These are phyloP conservation scores for Tyto alba DNA, from an alignment of 2,113 vertebrate species.

Conservation along the genomic window DNA sequence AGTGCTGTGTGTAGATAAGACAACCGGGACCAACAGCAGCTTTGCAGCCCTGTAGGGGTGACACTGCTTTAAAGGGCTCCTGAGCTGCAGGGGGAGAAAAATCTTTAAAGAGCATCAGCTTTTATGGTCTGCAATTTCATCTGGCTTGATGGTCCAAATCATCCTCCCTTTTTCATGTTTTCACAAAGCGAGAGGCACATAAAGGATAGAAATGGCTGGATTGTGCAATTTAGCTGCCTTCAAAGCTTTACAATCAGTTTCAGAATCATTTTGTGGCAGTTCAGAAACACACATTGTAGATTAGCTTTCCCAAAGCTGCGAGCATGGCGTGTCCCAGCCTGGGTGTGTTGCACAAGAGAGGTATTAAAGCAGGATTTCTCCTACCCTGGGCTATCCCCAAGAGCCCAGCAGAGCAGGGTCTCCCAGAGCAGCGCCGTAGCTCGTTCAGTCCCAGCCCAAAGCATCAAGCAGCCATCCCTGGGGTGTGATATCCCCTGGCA, in stretches of 20 bases:
- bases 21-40: background rate
- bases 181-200: conserved; percentile 53
- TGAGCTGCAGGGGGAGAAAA: background rate
- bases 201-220: conserved; percentile 57
- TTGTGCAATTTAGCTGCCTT: conserved; percentile 58
- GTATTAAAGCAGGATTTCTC: conserved; percentile 26
- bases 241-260: conserved; percentile 65
- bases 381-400: background rate
- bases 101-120: conserved; percentile 56
- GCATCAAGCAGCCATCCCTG: background rate
- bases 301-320: background rate
- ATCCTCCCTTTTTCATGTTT: conserved; percentile 66
- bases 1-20: conserved; percentile 18
- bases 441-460: background rate
- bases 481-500: background rate
- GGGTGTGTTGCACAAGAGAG: background rate
- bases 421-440: background rate
- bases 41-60: conserved; percentile 30
- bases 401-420: background rate
- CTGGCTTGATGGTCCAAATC: conserved; percentile 54
- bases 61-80: conserved; percentile 52
- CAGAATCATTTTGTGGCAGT: conserved; percentile 54
- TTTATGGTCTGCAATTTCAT: conserved; percentile 58
- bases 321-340: rapidly evolving
- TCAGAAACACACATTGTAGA: conserved; percentile 58